Evolutionary conservation across 2,888 invertebrate species (phyloP), one percentile per base, ranked within the genome.

Genomic region (Cosmia pyralina): DNA sequence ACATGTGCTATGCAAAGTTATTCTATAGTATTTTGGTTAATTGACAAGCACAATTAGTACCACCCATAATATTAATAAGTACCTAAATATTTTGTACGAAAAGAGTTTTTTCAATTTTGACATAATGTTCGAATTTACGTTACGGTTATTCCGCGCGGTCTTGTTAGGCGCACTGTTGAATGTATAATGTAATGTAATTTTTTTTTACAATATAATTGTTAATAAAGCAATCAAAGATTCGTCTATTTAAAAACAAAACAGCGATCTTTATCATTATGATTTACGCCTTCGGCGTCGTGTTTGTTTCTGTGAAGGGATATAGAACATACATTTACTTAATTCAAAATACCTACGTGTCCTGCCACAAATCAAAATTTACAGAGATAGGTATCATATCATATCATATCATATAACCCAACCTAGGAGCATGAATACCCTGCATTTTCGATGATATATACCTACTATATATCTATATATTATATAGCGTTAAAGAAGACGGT

Each of bases 261-360:
- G 19, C 8, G 48, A 74, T 74, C 17, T n/a, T 41, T 67, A 80
- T 79, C 53, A 44, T 63, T 50, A 55, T n/a, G 34, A 63, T 67
- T 67, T 46, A 50, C 44, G n/a, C 4, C n/a, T 50, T 52, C 4
- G 1, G 38, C 8, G 4, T 59, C 48, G n/a, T n/a, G 13, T 72
- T 44, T 64, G 48, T 64, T 59, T 60, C n/a, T 44, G 38, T 38
- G 13, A 72, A 55, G 2, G 13, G 13, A n/a, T 38, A 44, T 38
- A 44, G 22, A 34, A 48, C 44, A 22, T 63, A 71, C 2, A 48
- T 66, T 58, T 28, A 28, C 28, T 3, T 15, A 19, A 64, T 67
- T 44, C 0, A 38, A 63, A 71, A 63, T 48, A 48, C 13, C 7
- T 50, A 73, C 48, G 53, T 66, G 17, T 19, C 38, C 28, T 63